These are phyloP conservation scores for Melieria picta DNA, from an alignment of 2,888 invertebrate species.

Conservation along the genomic window DNA sequence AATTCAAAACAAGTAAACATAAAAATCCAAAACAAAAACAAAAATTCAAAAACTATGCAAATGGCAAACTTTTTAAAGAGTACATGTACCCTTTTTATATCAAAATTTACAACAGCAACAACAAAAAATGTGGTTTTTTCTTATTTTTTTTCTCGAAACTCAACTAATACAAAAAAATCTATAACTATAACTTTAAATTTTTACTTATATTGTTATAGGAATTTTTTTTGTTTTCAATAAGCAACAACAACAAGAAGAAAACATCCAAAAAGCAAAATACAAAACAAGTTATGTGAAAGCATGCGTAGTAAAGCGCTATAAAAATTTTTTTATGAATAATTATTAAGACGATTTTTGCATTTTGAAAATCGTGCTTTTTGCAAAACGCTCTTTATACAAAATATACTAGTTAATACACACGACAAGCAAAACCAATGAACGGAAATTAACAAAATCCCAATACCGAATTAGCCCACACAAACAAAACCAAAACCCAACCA, in stretches of 20 bases:
- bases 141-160: neutral
- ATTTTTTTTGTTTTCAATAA: slow-evolving; percentile 12
- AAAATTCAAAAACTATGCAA: neutral
- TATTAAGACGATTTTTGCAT: slow-evolving; percentile 53
- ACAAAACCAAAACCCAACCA: slow-evolving; percentile 28
- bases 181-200: neutral
- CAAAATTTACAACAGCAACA: slow-evolving; percentile 7
- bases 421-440: neutral
- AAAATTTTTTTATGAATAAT: slow-evolving; percentile 50
- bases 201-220: slow-evolving; percentile 11
- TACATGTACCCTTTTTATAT: slow-evolving; percentile 6
- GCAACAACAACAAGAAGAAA: neutral
- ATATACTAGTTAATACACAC: neutral
- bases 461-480: slow-evolving; percentile 14
- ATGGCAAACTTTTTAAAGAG: neutral
- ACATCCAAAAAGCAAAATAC: neutral
- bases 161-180: slow-evolving; percentile 9
- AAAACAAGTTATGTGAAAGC: neutral
- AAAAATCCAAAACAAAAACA: neutral
- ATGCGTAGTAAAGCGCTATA: slow-evolving; percentile 14
- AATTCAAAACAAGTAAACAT: neutral
- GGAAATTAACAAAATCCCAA: neutral
- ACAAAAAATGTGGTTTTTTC: neutral
- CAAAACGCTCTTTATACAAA: slow-evolving; percentile 35
- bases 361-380: slow-evolving; percentile 59